A percentile compares a stretch with the other conserved stretches of the same genome.
Evolutionary conservation across 2,888 invertebrate species (phyloP).

Genomic region (Melanostoma scalare): DNA sequence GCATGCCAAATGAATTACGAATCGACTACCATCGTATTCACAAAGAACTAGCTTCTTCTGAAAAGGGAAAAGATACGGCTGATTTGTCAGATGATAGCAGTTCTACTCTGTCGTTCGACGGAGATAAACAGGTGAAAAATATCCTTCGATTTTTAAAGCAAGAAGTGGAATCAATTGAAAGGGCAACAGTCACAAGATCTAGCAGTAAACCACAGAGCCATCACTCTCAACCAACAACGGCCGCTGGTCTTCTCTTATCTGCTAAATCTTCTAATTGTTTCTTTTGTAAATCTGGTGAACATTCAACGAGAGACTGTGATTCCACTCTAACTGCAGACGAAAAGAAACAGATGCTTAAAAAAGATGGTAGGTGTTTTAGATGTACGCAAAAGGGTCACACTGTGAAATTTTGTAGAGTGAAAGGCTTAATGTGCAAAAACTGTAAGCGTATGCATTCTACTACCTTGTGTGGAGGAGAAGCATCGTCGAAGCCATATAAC

Average conservation of each 20-base stretch:
- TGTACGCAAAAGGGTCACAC: too few species aligned
- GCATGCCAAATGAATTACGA: background rate
- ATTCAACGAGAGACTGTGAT: background rate
- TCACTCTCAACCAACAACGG: background rate
- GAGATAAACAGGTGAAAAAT: slow-evolving; percentile 2
- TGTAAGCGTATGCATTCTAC: too few species aligned
- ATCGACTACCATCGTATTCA: background rate
- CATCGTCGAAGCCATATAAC: background rate
- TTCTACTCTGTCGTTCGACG: slow-evolving; percentile 1
- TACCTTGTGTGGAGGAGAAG: background rate
- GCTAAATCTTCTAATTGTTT: background rate
- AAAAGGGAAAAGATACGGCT: background rate
- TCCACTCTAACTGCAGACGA: too few species aligned
- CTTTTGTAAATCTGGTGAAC: background rate
- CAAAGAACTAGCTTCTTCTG: background rate
- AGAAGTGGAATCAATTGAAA: background rate
- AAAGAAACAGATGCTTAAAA: too few species aligned
- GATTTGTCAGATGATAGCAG: background rate
- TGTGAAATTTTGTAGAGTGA: too few species aligned
- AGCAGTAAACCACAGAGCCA: background rate
- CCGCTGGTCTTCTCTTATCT: background rate
- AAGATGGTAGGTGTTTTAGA: too few species aligned
- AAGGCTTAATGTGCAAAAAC: too few species aligned
- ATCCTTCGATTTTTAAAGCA: background rate
- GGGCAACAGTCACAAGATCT: background rate